phyloP scores from a whole-genome alignment of 2,797 vertebrate species.

The Microcaecilia unicolor region DNA sequence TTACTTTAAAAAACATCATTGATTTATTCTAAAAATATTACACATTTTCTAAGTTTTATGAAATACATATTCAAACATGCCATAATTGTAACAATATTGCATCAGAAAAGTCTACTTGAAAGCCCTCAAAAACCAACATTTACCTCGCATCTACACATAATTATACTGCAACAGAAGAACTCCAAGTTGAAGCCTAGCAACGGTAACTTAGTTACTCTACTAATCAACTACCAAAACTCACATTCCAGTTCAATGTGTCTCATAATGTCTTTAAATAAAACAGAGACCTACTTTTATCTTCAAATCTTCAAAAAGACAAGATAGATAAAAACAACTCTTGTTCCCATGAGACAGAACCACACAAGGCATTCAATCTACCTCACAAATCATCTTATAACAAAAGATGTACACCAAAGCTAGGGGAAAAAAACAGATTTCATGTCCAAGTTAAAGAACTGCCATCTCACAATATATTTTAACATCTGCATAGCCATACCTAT shows the following conservation, averaged over 20 bases:
- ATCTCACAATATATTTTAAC: conserved; percentile 29
- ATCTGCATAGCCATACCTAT: conserved; percentile 26
- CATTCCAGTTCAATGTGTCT: conserved; percentile 30
- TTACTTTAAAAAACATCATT: conserved; percentile 14
- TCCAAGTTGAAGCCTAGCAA: conserved; percentile 59
- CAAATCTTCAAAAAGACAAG: conserved; percentile 28
- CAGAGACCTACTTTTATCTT: conserved; percentile 16
- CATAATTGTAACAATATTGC: too few relatives aligned
- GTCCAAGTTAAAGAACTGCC: conserved; percentile 29
- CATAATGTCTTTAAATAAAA: conserved; percentile 22
- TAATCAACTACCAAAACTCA: conserved; percentile 45
- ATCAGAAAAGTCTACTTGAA: conserved; percentile 26
- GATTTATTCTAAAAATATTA: background rate
- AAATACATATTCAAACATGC: too few relatives aligned
- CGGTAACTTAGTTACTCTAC: conserved; percentile 53
- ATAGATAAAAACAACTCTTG: conserved; percentile 68
- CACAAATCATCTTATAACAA: conserved; percentile 51
- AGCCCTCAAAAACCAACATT: conserved; percentile 36
- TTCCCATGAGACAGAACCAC: conserved; percentile 66
- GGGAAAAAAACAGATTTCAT: conserved; percentile 22
- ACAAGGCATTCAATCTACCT: conserved; percentile 65
- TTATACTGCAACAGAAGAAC: conserved; percentile 46
- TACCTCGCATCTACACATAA: conserved; percentile 36
- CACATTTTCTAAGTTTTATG: too few relatives aligned
- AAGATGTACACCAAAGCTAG: conserved; percentile 33